Percentiles rank a stretch among this genome's conserved stretches.
Evolutionary conservation across 1,140 invertebrate species (phyloP).

Genomic region (Octopus sinensis): DNA sequence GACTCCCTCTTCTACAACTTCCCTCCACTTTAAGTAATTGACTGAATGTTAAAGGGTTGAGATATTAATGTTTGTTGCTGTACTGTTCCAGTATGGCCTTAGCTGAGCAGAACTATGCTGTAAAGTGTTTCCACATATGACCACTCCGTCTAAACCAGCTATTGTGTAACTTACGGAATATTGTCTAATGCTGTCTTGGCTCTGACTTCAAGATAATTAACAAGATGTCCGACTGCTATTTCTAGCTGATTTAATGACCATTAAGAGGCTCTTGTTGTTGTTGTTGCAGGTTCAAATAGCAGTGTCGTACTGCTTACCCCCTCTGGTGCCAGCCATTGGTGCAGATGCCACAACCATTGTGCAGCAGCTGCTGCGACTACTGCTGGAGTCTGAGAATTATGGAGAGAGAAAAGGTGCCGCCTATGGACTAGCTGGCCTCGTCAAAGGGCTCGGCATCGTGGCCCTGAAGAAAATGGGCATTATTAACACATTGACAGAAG

Average conservation of each 20-base stretch:
- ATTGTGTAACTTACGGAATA: neutral
- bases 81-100: too few relatives aligned
- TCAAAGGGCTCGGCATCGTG: slow-evolving; percentile 94
- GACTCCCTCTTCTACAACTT: too few relatives aligned
- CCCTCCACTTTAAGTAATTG: too few relatives aligned
- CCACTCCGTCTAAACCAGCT: neutral
- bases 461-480: slow-evolving; percentile 93
- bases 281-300: slow-evolving; percentile 86
- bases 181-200: too few relatives aligned
- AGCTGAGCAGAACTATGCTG: too few relatives aligned
- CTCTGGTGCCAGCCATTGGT: slow-evolving; percentile 86
- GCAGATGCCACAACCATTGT: slow-evolving; percentile 84
- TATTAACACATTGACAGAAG: slow-evolving; percentile 88
- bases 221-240: too few relatives aligned
- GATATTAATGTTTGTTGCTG: too few relatives aligned
- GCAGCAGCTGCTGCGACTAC: slow-evolving; percentile 77
- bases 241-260: too few relatives aligned
- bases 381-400: slow-evolving; percentile 91
- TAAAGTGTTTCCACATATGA: too few relatives aligned
- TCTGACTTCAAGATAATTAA: neutral
- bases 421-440: slow-evolving; percentile 62
- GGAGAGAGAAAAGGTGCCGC: slow-evolving; percentile 79
- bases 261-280: too few relatives aligned
- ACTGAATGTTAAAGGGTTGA: too few relatives aligned
- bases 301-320: slow-evolving; percentile 92